These are phyloP conservation scores for Sebastes vulpes DNA, from an alignment of 2,797 vertebrate genomes.

Conservation along the genomic window DNA sequence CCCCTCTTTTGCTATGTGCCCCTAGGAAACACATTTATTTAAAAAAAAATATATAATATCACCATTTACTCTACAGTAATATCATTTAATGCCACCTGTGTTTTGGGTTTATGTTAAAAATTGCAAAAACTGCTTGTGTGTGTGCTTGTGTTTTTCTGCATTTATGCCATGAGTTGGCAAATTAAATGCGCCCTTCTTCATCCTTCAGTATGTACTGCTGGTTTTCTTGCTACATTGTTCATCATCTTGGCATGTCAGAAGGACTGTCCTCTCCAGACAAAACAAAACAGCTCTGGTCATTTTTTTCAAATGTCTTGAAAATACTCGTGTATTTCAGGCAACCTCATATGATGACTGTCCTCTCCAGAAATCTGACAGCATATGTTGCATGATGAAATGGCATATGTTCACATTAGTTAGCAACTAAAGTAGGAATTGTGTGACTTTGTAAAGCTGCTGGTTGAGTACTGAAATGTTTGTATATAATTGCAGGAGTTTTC, in stretches of 20 bases:
- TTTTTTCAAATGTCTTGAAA: neutral
- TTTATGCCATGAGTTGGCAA: neutral
- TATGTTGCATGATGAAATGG: neutral
- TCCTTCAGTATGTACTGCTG: neutral
- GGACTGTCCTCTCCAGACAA: neutral
- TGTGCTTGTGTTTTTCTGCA: neutral
- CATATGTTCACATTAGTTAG: neutral
- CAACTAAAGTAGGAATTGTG: neutral
- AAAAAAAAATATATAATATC: neutral
- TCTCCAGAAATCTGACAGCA: neutral
- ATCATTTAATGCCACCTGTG: neutral
- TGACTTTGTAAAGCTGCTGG: neutral
- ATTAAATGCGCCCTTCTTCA: neutral
- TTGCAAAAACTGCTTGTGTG: neutral
- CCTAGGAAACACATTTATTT: neutral
- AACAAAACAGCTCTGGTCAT: neutral
- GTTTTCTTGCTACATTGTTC: neutral
- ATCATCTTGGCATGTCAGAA: neutral
- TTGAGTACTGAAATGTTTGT: neutral
- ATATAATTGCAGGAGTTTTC: neutral
- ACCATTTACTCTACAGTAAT: neutral
- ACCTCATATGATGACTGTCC: neutral
- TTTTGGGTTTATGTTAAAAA: neutral
- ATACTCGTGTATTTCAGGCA: neutral
- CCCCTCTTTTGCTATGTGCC: neutral